These are phyloP conservation scores for Pseudorhombus dupliciocellatus DNA, from an alignment of 2,113 vertebrate genomes.

Conservation along the genomic window DNA sequence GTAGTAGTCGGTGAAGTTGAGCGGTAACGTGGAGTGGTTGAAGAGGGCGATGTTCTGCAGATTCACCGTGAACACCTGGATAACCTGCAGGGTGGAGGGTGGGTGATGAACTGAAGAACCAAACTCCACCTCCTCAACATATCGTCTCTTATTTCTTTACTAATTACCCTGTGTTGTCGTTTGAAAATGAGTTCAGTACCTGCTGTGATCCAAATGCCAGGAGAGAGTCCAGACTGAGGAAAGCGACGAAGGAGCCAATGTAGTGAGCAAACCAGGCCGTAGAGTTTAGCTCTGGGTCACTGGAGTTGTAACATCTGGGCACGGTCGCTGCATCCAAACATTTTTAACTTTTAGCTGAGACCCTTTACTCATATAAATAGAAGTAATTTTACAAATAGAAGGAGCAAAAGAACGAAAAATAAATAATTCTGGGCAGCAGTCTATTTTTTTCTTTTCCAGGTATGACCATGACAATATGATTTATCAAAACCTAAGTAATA, in stretches of 20 bases:
- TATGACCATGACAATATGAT: too few relatives aligned
- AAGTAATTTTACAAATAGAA: too few relatives aligned
- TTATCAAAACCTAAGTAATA: too few relatives aligned
- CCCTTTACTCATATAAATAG: neutral
- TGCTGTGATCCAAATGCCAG: constrained; percentile 57
- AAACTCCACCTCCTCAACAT: neutral
- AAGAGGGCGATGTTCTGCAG: constrained; percentile 73
- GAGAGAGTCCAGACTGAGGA: constrained; percentile 70
- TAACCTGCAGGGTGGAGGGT: constrained; percentile 43
- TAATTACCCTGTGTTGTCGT: neutral
- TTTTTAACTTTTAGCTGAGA: neutral
- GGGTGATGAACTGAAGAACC: neutral
- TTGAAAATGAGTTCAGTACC: constrained; percentile 41
- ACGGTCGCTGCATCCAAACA: constrained; percentile 43
- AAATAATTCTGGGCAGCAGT: too few relatives aligned
- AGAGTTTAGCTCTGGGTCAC: constrained; percentile 73
- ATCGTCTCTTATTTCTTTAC: neutral
- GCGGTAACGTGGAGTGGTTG: constrained; percentile 24
- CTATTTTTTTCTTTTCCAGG: too few relatives aligned
- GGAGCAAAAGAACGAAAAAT: too few relatives aligned
- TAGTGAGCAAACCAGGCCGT: constrained; percentile 82
- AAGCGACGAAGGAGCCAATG: constrained; percentile 72
- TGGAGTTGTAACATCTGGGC: constrained; percentile 72
- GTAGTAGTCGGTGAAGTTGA: constrained; percentile 68
- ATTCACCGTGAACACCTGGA: constrained; percentile 74